Base-by-base conservation (phyloP, 2,797 vertebrate species). In the Chelmon rostratus region DNA sequence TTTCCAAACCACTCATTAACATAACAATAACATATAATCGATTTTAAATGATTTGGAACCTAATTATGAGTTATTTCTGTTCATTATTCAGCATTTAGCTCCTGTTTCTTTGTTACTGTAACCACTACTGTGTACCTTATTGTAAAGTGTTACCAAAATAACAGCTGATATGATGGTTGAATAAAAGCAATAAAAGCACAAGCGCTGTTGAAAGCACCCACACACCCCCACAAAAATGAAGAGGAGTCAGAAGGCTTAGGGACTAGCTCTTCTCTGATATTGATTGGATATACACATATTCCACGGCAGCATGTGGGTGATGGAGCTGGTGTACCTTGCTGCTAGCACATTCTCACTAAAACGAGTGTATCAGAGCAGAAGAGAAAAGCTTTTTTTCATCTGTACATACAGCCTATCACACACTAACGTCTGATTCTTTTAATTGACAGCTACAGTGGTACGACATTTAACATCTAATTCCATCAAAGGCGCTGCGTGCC, bases 211-310 rank as follows among this genome's bases (percentile, higher is more conserved):
- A 94, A 87, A 90, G 85, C 92, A 89, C 92, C 94, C 88, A 92
- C 91, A 93, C 89, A 90, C 91, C 88, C 91, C 93, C 93, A 92
- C 92, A 90, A 87, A 92, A 92, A 92, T 81, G 89, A 86, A 93
- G 92, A 93, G 88, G 91, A 93, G 90, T 92, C 85, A 90, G 89
- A 89, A 93, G 86, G 87, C 86, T 91, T 58, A 67, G 80, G 89
- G 86, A 90, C 82, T 10, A 77, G 88, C 87, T 93, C 89, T 89
- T 87, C 88, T 83, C 85, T 78, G 68, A 47, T 94, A 95, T 93
- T 86, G 93, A 95, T 93, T 94, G 89, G 89, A 89, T 85, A 87
- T 59, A 89, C 84, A 87, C 86, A 84, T 69, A 84, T 90, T 91
- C 84, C 85, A 73, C 62, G 73, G 91, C 76, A 88, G 88, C 66